phyloP scores from a whole-genome alignment of 64 coral and sea anemone species.

The Catalaphyllia jardinei region DNA sequence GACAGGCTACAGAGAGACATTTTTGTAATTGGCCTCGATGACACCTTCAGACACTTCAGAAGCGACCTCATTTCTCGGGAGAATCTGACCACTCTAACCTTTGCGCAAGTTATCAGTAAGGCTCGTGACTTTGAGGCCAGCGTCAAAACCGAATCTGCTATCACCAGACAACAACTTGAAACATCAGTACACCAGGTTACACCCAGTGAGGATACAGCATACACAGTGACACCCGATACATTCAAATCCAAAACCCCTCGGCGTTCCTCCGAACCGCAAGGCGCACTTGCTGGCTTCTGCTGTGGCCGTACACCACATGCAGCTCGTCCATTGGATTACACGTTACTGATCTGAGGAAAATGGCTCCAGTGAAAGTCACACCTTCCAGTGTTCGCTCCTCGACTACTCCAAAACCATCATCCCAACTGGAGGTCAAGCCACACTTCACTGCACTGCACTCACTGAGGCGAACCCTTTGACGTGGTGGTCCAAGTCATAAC shows the following conservation, averaged over 20 bases:
- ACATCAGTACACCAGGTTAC: slow-evolving; percentile 26
- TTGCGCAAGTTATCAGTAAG: slow-evolving; percentile 47
- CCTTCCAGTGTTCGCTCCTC: too few relatives aligned
- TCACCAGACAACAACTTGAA: slow-evolving; percentile 33
- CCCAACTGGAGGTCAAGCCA: too few relatives aligned
- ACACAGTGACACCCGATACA: background rate
- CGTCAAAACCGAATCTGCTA: slow-evolving; percentile 42
- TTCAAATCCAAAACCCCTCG: background rate
- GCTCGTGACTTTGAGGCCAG: slow-evolving; percentile 44
- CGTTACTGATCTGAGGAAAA: too few relatives aligned
- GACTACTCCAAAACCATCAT: too few relatives aligned
- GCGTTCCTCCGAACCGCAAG: background rate
- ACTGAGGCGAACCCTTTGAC: too few relatives aligned
- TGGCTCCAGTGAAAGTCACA: too few relatives aligned
- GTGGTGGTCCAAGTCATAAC: too few relatives aligned
- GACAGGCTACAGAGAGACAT: slow-evolving; percentile 65
- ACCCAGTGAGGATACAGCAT: background rate
- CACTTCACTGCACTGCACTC: too few relatives aligned
- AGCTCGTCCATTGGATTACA: too few relatives aligned
- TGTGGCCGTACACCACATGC: too few relatives aligned
- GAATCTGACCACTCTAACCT: slow-evolving; percentile 13
- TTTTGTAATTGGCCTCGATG: slow-evolving; percentile 58
- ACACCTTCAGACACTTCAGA: slow-evolving; percentile 21
- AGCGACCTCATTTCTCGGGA: slow-evolving; percentile 53
- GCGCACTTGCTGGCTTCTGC: too few relatives aligned